Conservation (phyloP, 2,888 invertebrate genomes). For the Tyria jacobaeae region DNA sequence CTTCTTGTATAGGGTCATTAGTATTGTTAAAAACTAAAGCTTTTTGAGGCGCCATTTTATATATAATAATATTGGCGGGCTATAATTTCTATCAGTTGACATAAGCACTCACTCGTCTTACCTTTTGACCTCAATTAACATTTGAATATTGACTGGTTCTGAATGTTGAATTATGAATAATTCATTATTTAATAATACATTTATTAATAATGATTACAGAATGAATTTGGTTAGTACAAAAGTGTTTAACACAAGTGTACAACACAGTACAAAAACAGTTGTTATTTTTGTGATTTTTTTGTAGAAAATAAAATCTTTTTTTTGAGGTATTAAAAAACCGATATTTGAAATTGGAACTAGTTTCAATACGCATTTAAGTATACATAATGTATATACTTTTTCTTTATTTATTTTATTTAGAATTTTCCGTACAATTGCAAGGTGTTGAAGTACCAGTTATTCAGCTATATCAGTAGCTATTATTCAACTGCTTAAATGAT, state of each 20-base stretch:
- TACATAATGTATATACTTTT: too few species aligned
- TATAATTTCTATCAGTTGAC: slow-evolving; percentile 40
- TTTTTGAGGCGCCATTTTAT: slow-evolving; percentile 26
- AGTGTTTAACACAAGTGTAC: too few species aligned
- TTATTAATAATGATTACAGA: slow-evolving; percentile 42
- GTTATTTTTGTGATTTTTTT: neutral
- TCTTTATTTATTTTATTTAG: too few species aligned
- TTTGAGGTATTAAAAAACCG: neutral
- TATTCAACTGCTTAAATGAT: neutral
- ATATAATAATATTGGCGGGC: slow-evolving; percentile 18
- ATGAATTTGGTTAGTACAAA: neutral
- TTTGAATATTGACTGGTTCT: slow-evolving; percentile 34
- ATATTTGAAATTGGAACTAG: neutral
- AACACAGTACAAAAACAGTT: slow-evolving; percentile 5
- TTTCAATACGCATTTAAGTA: too few species aligned
- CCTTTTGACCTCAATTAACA: slow-evolving; percentile 37
- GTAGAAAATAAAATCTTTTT: neutral
- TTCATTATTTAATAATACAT: slow-evolving; percentile 38
- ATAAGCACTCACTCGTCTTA: slow-evolving; percentile 35
- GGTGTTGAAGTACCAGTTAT: too few species aligned
- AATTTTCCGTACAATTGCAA: too few species aligned
- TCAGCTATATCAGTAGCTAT: neutral
- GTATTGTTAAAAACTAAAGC: slow-evolving; percentile 16
- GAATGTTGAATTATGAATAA: slow-evolving; percentile 43
- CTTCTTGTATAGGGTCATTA: neutral